These are phyloP conservation scores for Chrysotoxum bicinctum DNA, from an alignment of 2,888 invertebrate genomes.

Conservation along the genomic window DNA sequence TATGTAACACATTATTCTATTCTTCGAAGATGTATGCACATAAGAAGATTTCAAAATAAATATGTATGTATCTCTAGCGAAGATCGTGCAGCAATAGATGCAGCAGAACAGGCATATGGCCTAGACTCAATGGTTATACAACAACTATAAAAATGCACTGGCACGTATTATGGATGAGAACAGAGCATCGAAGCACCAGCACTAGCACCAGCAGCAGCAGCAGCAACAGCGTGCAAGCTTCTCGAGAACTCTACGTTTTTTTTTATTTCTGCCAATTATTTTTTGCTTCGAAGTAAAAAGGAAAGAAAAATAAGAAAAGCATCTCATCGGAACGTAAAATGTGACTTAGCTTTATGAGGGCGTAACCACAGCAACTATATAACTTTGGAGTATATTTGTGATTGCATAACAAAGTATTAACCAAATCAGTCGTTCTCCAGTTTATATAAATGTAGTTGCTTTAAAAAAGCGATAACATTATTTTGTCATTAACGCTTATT, in stretches of 20 bases:
- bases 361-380: slow-evolving; percentile 15
- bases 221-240: slow-evolving; percentile 39
- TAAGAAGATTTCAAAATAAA: slow-evolving; percentile 59
- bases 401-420: not conserved
- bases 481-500: too few species aligned
- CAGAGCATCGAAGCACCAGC: slow-evolving; percentile 31
- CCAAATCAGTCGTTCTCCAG: not conserved
- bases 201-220: too few species aligned
- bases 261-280: slow-evolving; percentile 32
- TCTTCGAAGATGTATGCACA: not conserved
- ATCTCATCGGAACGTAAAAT: slow-evolving; percentile 28
- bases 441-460: not conserved
- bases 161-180: slow-evolving; percentile 52
- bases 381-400: not conserved
- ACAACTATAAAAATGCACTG: slow-evolving; percentile 54
- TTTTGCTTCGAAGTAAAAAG: slow-evolving; percentile 18
- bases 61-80: slow-evolving; percentile 31
- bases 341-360: slow-evolving; percentile 28
- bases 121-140: slow-evolving; percentile 66
- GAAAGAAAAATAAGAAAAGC: slow-evolving; percentile 26
- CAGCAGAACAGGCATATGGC: slow-evolving; percentile 62
- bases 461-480: not conserved
- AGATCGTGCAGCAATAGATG: slow-evolving; percentile 56
- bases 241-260: slow-evolving; percentile 37
- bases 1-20: slow-evolving; percentile 1